Percentiles rank a stretch among this genome's conserved stretches.
phyloP scores from a whole-genome alignment of 2,888 invertebrate genomes.

The Corythucha ciliata region DNA sequence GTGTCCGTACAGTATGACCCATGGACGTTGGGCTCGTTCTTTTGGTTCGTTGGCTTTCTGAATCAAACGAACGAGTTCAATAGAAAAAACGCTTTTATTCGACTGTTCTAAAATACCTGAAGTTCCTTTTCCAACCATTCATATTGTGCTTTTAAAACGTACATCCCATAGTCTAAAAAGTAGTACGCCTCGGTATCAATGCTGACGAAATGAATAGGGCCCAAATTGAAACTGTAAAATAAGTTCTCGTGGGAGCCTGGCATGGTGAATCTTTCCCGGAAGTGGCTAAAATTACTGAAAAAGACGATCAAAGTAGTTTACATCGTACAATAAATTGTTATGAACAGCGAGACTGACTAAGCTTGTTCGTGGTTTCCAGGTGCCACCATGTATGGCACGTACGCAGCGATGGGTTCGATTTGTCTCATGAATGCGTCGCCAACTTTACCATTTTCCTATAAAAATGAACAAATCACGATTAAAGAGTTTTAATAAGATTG shows the following conservation, averaged over 20 bases:
- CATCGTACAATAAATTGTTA: neutral
- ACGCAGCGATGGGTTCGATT: slow-evolving; percentile 78
- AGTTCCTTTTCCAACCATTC: slow-evolving; percentile 79
- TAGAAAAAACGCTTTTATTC: neutral
- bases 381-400: slow-evolving; percentile 85
- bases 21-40: slow-evolving; percentile 62
- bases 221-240: slow-evolving; percentile 80
- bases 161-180: slow-evolving; percentile 74
- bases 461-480: slow-evolving; percentile 18
- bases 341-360: slow-evolving; percentile 59
- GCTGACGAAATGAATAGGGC: slow-evolving; percentile 80
- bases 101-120: slow-evolving; percentile 40
- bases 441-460: slow-evolving; percentile 52
- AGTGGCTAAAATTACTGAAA: slow-evolving; percentile 87
- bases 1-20: slow-evolving; percentile 77
- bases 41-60: slow-evolving; percentile 58
- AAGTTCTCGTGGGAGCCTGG: slow-evolving; percentile 62
- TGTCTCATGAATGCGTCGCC: slow-evolving; percentile 92
- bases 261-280: slow-evolving; percentile 84
- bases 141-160: slow-evolving; percentile 67
- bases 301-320: slow-evolving; percentile 29
- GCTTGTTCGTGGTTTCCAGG: slow-evolving; percentile 85
- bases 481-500: neutral
- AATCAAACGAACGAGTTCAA: neutral
- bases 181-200: slow-evolving; percentile 93